Evolutionary conservation across 2,113 vertebrate species (phyloP).

Genomic region (Ctenomys sociabilis): DNA sequence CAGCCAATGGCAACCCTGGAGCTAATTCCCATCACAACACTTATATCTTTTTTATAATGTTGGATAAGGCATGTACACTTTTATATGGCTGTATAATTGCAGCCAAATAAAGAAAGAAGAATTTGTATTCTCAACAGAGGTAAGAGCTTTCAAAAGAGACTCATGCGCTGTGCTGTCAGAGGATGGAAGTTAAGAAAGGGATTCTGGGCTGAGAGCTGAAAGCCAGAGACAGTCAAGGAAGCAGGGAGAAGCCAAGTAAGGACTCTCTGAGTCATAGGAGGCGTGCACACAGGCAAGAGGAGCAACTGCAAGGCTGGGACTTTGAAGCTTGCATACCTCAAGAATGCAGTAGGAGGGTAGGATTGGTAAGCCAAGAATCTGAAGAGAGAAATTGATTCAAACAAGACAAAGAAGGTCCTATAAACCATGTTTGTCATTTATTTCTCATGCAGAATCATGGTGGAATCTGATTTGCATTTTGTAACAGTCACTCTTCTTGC

Average conservation of each 20-base stretch:
- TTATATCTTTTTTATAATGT: not conserved
- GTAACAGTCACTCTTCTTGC: not conserved
- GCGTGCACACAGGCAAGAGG: not conserved
- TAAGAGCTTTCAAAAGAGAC: not conserved
- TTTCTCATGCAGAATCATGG: not conserved
- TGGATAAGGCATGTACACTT: not conserved
- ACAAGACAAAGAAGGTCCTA: not conserved
- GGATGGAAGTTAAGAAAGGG: not conserved
- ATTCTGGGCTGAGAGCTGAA: not conserved
- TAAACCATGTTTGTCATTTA: not conserved
- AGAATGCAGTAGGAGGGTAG: not conserved
- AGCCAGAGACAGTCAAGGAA: not conserved
- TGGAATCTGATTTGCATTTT: constrained; percentile 6
- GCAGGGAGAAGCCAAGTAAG: not conserved
- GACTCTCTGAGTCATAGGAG: not conserved
- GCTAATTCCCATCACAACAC: not conserved
- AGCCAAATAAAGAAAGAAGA: not conserved
- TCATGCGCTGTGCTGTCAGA: not conserved
- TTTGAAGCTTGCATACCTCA: not conserved
- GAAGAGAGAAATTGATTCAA: not conserved
- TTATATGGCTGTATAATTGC: not conserved
- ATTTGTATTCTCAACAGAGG: not conserved
- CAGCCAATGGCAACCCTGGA: not conserved
- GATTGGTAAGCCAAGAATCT: not conserved
- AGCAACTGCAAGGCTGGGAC: not conserved